A percentile compares a stretch with the other conserved stretches of the same genome.
phyloP scores from a whole-genome alignment of 2,113 vertebrate genomes.

The Elaphurus davidianus region DNA sequence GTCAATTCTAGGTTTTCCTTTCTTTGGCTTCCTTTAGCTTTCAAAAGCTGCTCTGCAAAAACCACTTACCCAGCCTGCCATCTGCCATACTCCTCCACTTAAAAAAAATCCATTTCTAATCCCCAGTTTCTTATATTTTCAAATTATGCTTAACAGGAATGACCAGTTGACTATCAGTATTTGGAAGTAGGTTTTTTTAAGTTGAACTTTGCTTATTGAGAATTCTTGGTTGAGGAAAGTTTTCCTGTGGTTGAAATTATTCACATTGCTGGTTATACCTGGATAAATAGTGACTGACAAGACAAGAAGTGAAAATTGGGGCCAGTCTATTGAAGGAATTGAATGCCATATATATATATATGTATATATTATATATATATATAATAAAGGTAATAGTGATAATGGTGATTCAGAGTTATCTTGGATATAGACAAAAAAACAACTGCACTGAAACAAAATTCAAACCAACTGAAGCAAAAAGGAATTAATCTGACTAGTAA shows the following conservation, averaged over 20 bases:
- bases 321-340: neutral
- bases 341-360: neutral
- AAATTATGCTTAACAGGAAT: neutral
- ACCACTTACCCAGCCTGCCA: neutral
- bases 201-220: neutral
- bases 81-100: neutral
- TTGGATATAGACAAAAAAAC: neutral
- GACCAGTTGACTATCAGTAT: neutral
- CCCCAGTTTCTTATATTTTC: neutral
- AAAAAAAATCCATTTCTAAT: neutral
- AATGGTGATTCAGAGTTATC: neutral
- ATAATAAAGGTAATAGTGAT: neutral
- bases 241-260: neutral
- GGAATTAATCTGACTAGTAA: neutral
- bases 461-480: conserved; percentile 20
- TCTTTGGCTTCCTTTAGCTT: conserved; percentile 37
- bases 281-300: neutral
- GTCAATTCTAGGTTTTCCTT: neutral
- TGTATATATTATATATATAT: too few species aligned
- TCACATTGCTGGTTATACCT: neutral
- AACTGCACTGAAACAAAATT: neutral
- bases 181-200: neutral
- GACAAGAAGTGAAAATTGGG: neutral
- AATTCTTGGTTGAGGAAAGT: neutral
- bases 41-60: neutral